Evolutionary conservation across 2,888 invertebrate species (phyloP).

Genomic region (Parasteatoda lunata): DNA sequence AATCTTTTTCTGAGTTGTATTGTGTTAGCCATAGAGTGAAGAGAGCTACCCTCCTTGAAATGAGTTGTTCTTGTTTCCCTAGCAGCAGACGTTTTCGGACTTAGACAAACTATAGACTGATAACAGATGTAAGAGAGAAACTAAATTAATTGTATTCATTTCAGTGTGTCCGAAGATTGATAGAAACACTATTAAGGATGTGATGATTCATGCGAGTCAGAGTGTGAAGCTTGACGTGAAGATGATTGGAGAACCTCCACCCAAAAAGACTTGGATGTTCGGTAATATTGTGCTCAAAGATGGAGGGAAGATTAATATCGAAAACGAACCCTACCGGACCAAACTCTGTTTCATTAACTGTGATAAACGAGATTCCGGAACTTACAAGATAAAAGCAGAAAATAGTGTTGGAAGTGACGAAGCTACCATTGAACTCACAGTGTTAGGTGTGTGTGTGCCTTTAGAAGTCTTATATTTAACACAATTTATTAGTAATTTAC

Average conservation of each 20-base stretch:
- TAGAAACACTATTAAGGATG: conserved; percentile 88
- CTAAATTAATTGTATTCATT: conserved; percentile 70
- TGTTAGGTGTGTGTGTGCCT: conserved; percentile 84
- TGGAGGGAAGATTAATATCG: conserved; percentile 77
- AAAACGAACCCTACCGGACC: conserved; percentile 88
- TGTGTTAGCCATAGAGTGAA: too few relatives aligned
- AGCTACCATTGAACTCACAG: conserved; percentile 86
- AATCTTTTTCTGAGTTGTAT: too few relatives aligned
- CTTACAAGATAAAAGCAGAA: conserved; percentile 89
- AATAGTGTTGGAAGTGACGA: conserved; percentile 92
- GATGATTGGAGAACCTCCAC: conserved; percentile 93
- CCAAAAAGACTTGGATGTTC: conserved; percentile 75
- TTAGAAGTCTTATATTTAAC: not conserved
- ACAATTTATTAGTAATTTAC: not conserved
- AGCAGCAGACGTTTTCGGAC: too few relatives aligned
- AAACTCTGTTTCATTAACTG: conserved; percentile 85
- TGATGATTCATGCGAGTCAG: conserved; percentile 90
- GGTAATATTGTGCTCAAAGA: conserved; percentile 60
- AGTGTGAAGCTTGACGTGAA: conserved; percentile 90
- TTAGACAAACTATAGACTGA: too few relatives aligned
- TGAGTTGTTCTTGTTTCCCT: too few relatives aligned
- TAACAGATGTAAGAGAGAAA: too few relatives aligned
- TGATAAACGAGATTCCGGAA: conserved; percentile 86
- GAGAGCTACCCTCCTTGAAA: too few relatives aligned
- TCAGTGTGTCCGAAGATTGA: conserved; percentile 95